A percentile compares a stretch with the other conserved stretches of the same genome.
phyloP scores from a whole-genome alignment of 2,797 vertebrate species.

The Apogon hyalosoma region DNA sequence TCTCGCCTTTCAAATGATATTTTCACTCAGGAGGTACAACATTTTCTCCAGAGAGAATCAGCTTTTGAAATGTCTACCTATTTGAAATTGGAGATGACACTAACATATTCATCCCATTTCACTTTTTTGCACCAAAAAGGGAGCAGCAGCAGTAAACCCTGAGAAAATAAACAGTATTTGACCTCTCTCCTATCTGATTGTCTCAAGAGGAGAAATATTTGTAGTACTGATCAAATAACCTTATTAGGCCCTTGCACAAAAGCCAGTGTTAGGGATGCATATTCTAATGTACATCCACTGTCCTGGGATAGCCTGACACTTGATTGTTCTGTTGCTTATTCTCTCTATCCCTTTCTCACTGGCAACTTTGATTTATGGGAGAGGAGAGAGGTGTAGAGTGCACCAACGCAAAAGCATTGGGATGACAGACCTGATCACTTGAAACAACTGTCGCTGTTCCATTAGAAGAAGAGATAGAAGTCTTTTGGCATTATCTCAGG shows the following conservation, averaged over 20 bases:
- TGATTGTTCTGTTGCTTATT: slow-evolving; percentile 44
- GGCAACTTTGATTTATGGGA: slow-evolving; percentile 72
- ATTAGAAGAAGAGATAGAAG: slow-evolving; percentile 75
- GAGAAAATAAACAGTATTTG: slow-evolving; percentile 55
- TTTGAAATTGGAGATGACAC: slow-evolving; percentile 83
- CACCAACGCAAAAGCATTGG: slow-evolving; percentile 66
- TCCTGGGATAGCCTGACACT: slow-evolving; percentile 50
- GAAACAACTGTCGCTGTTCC: slow-evolving; percentile 75
- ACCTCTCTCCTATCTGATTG: slow-evolving; percentile 46
- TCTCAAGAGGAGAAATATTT: slow-evolving; percentile 40
- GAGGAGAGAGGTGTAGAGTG: slow-evolving; percentile 60
- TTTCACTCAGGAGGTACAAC: slow-evolving; percentile 75
- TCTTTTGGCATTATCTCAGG: slow-evolving; percentile 78
- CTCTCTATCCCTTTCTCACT: slow-evolving; percentile 39
- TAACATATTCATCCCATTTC: slow-evolving; percentile 79
- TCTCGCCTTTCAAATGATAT: slow-evolving; percentile 80
- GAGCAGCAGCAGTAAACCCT: slow-evolving; percentile 46
- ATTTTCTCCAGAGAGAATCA: slow-evolving; percentile 79
- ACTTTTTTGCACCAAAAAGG: slow-evolving; percentile 61
- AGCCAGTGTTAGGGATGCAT: slow-evolving; percentile 32
- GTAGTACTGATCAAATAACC: slow-evolving; percentile 37
- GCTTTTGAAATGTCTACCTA: slow-evolving; percentile 81
- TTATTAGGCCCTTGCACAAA: slow-evolving; percentile 35
- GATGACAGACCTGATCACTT: slow-evolving; percentile 78
- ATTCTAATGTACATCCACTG: slow-evolving; percentile 30